These are phyloP conservation scores for Dicycla oo DNA, from an alignment of 2,888 invertebrate genomes.

Conservation along the genomic window DNA sequence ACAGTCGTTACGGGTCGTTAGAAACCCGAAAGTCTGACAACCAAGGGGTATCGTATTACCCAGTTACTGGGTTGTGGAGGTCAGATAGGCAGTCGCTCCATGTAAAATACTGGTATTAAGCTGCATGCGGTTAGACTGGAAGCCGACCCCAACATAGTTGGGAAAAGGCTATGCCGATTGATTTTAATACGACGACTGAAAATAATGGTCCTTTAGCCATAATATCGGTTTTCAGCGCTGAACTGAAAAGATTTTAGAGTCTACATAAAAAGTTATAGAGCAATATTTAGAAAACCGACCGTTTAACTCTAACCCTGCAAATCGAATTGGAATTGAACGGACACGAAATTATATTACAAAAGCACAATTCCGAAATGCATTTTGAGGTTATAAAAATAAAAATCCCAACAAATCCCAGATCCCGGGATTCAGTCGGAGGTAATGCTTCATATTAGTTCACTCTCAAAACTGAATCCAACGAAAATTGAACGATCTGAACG, in stretches of 20 bases:
- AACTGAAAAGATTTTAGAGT: constrained; percentile 20
- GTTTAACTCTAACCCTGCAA: constrained; percentile 38
- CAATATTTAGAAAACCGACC: constrained; percentile 39
- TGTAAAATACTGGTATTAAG: too few relatives aligned
- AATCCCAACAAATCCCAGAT: constrained; percentile 59
- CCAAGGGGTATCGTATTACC: too few relatives aligned
- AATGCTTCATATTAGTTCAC: constrained; percentile 70
- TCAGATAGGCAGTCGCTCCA: too few relatives aligned
- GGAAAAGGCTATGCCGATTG: too few relatives aligned
- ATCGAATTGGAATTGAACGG: constrained; percentile 51
- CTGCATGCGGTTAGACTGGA: too few relatives aligned
- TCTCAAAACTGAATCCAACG: constrained; percentile 62
- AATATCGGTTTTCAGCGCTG: background rate
- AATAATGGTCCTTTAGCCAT: constrained; percentile 16
- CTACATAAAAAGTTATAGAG: constrained; percentile 36
- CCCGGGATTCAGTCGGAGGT: constrained; percentile 54
- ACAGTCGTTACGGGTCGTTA: too few relatives aligned
- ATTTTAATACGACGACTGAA: constrained; percentile 16
- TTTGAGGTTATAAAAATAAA: constrained; percentile 67
- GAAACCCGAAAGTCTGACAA: too few relatives aligned
- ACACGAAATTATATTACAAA: constrained; percentile 55
- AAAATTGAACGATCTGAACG: constrained; percentile 67
- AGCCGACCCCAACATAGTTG: too few relatives aligned
- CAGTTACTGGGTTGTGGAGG: too few relatives aligned
- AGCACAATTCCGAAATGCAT: constrained; percentile 60